Base-by-base conservation (phyloP, 2,888 invertebrate species). In the Camptogramma bilineatum region DNA sequence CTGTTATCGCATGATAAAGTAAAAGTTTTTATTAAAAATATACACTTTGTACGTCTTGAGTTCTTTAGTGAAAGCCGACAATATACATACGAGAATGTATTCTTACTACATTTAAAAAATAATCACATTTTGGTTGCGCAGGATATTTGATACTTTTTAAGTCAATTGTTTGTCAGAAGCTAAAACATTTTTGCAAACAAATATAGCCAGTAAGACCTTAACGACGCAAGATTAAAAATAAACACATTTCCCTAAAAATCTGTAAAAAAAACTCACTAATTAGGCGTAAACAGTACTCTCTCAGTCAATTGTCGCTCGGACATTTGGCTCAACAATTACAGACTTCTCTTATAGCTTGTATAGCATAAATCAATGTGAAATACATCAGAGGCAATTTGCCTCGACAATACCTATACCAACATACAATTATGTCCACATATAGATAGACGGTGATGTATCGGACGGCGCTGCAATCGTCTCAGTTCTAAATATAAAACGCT, bases 401-500 rank as follows among this genome's bases (percentile, higher is more conserved):
- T 68, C 63, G 63, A 70, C 70, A 58, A 24, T 59, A 44, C 24
- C 28, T 13, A 47, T 51, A 51, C 4, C 16, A 24, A 13, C 44
- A 51, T 55, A 44, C 21, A 42, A n/a, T 34, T 8, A 47, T 28
- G 16, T 50, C 47, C 4, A 3, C 17, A n/a, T 46, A 44, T 48
- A 54, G 54, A 46, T 52, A 61, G 54, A 62, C 64, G 58, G 65
- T 69, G 69, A 71, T 68, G 58, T 65, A 70, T 73, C 68, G 67
- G 67, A 72, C 71, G 73, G 74, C 75, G 74, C 73, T 70, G 72
- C 71, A 66, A 73, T 70, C 70, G 75, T 68, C 69, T 70, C 48
- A 62, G 65, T 64, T 73, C 83, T 81, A 81, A 77, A 82, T 78
- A 76, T 83, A 82, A 76, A 80, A 62, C 77, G 78, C 77, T 81